These are phyloP conservation scores for Plestiodon gilberti DNA, from an alignment of 2,113 vertebrate genomes.

Conservation along the genomic window DNA sequence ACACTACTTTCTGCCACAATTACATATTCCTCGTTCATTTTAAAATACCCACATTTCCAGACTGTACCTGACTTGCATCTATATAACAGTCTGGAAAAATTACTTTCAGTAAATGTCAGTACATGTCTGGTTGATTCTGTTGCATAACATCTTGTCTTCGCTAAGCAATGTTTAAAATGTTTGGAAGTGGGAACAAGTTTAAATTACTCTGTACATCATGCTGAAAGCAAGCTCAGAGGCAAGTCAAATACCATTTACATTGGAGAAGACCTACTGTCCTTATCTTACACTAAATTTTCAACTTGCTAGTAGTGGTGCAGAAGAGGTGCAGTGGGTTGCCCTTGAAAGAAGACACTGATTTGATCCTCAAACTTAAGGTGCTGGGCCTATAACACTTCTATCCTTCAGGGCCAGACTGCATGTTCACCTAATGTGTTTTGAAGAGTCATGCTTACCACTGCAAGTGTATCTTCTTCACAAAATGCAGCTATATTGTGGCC, in stretches of 20 bases:
- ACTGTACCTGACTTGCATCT: slow-evolving; percentile 59
- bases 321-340: neutral
- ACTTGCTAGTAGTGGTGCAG: neutral
- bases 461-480: no score
- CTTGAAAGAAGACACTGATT: neutral
- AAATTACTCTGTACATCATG: slow-evolving; percentile 20
- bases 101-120: slow-evolving; percentile 45
- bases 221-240: neutral
- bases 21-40: slow-evolving; percentile 64
- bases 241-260: neutral
- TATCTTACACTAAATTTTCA: slow-evolving; percentile 3
- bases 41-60: slow-evolving; percentile 63
- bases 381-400: neutral
- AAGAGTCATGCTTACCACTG: no score
- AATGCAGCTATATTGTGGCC: no score
- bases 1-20: slow-evolving; percentile 48
- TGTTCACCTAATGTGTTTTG: no score
- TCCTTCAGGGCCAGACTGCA: no score
- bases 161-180: neutral
- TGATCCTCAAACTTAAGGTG: neutral
- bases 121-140: neutral
- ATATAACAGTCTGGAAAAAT: slow-evolving; percentile 45
- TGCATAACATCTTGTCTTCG: neutral
- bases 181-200: neutral
- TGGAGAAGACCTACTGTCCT: neutral